phyloP scores from a whole-genome alignment of 2,888 invertebrate species.

The Baccha elongata region DNA sequence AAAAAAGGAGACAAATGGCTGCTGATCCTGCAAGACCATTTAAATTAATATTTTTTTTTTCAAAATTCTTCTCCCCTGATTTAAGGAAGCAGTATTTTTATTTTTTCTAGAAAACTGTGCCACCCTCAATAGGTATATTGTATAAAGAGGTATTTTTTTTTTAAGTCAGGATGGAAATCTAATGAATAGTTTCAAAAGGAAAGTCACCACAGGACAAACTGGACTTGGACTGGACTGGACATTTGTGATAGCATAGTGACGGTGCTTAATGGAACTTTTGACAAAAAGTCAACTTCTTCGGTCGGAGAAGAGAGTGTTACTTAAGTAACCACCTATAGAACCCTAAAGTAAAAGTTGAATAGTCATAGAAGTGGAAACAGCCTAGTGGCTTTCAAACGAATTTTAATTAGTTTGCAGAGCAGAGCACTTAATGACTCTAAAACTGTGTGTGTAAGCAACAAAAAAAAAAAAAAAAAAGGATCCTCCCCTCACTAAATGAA shows the following conservation, averaged over 20 bases:
- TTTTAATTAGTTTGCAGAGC: slow-evolving; percentile 32
- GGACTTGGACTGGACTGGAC: slow-evolving; percentile 4
- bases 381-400: slow-evolving; percentile 38
- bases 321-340: neutral
- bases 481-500: neutral
- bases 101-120: neutral
- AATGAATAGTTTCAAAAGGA: slow-evolving; percentile 24
- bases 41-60: slow-evolving; percentile 2
- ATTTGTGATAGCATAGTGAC: neutral
- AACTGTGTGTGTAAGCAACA: slow-evolving; percentile 28
- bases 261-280: slow-evolving; percentile 13
- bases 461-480: slow-evolving; percentile 11
- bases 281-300: slow-evolving; percentile 12
- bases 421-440: slow-evolving; percentile 31
- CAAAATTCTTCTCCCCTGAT: slow-evolving; percentile 3
- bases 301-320: neutral
- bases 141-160: neutral
- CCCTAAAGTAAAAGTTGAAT: slow-evolving; percentile 22
- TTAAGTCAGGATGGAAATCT: slow-evolving; percentile 2
- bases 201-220: slow-evolving; percentile 3
- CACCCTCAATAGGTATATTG: no score
- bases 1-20: slow-evolving; percentile 48
- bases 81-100: slow-evolving; percentile 16
- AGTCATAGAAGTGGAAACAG: slow-evolving; percentile 36
- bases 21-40: slow-evolving; percentile 40